Evolutionary conservation across 2,113 vertebrate species (phyloP).

Genomic region (Pomatostomus ruficeps): DNA sequence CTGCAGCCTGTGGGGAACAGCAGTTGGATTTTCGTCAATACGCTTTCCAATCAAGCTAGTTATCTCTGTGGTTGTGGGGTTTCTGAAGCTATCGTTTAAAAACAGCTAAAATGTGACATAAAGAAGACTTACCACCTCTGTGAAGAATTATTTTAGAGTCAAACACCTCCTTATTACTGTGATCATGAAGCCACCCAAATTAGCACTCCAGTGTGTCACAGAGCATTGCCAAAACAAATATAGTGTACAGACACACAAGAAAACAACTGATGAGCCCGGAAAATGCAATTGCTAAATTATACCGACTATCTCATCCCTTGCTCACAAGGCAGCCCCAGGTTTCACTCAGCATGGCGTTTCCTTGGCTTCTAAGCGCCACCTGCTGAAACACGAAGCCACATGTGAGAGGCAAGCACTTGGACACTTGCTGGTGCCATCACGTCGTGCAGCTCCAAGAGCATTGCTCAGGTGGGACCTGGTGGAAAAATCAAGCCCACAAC

Average conservation of each 20-base stretch:
- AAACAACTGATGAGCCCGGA: neutral
- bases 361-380: neutral
- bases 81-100: neutral
- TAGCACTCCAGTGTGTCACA: neutral
- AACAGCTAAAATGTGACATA: neutral
- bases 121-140: neutral
- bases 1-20: neutral
- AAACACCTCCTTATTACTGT: neutral
- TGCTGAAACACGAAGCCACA: neutral
- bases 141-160: neutral
- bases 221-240: neutral
- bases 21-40: neutral
- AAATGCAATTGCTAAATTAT: neutral
- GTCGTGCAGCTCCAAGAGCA: accelerated
- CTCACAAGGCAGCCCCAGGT: neutral
- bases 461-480: neutral
- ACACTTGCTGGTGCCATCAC: neutral
- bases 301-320: accelerated
- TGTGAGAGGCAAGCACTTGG: neutral
- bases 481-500: neutral
- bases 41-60: neutral
- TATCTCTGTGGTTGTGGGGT: neutral
- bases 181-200: neutral
- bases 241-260: neutral
- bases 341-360: neutral